A percentile compares a stretch with the other conserved stretches of the same genome.
Conservation (phyloP, 2,797 vertebrate species). For the Decapterus maruadsi region DNA sequence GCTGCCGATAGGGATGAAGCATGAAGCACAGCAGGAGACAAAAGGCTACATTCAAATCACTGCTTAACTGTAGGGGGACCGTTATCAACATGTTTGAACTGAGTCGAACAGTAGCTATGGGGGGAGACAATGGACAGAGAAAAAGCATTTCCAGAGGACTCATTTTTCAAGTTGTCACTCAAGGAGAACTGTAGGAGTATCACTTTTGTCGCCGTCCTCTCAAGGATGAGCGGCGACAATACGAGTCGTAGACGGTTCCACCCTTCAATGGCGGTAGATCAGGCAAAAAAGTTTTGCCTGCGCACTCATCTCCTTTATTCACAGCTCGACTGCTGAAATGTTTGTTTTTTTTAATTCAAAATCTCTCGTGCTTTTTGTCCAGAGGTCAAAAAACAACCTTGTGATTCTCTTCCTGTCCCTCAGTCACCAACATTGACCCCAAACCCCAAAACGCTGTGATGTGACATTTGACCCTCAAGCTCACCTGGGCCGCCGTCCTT, state of each 20-base stretch:
- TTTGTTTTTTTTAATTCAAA: conserved; percentile 11
- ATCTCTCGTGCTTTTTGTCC: conserved; percentile 18
- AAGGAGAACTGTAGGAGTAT: conserved; percentile 48
- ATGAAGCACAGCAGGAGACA: conserved; percentile 50
- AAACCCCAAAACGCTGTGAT: background rate
- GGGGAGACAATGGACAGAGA: conserved; percentile 29
- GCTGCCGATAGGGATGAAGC: conserved; percentile 42
- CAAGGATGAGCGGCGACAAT: conserved; percentile 46
- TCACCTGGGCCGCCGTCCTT: background rate
- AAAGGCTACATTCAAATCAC: conserved; percentile 62
- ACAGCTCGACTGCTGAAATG: conserved; percentile 10
- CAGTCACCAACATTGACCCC: background rate
- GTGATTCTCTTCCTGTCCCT: background rate
- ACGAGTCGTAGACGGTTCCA: conserved; percentile 35
- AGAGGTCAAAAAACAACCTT: conserved; percentile 24
- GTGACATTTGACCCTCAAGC: conserved; percentile 20
- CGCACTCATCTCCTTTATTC: conserved; percentile 19
- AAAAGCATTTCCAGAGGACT: conserved; percentile 22
- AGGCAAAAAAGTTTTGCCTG: conserved; percentile 29
- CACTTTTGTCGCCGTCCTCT: conserved; percentile 47
- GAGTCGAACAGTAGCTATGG: conserved; percentile 25
- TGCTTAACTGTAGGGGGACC: conserved; percentile 40
- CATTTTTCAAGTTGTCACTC: conserved; percentile 53
- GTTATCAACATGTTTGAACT: conserved; percentile 45
- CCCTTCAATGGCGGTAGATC: conserved; percentile 27